Conservation (phyloP, 2,888 invertebrate species). For the Brenthis hecate region DNA sequence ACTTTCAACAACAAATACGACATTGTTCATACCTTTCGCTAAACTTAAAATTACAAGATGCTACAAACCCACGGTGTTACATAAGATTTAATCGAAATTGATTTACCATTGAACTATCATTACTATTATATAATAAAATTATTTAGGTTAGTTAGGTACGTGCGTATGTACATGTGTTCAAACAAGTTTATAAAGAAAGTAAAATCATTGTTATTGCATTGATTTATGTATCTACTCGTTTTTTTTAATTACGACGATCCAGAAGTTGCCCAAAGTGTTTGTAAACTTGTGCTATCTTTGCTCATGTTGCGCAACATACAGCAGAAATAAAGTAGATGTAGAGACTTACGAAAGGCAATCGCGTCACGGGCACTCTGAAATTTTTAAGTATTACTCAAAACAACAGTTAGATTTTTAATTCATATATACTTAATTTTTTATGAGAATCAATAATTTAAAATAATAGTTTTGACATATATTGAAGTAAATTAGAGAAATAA, state of each 20-base stretch:
- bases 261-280: conserved; percentile 1
- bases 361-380: conserved; percentile 55
- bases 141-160: conserved; percentile 1
- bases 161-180: not conserved
- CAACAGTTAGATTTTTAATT: conserved; percentile 28
- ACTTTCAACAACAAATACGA: conserved; percentile 19
- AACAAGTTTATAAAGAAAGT: conserved; percentile 22
- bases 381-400: conserved; percentile 64
- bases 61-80: conserved; percentile 27
- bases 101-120: conserved; percentile 24
- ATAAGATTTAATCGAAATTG: conserved; percentile 35
- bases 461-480: not conserved
- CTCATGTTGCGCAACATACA: conserved; percentile 63
- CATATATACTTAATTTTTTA: not conserved
- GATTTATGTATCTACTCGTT: not conserved
- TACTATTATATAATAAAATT: conserved; percentile 24
- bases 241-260: conserved; percentile 2
- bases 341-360: conserved; percentile 55
- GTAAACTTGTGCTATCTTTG: conserved; percentile 30
- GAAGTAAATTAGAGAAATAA: too few relatives aligned
- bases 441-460: not conserved
- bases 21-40: conserved; percentile 31
- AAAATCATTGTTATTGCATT: conserved; percentile 2
- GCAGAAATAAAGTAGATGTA: conserved; percentile 63
- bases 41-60: conserved; percentile 32